Conservation (phyloP, 2,113 vertebrate genomes). For the Neodontobutis hainanensis region DNA sequence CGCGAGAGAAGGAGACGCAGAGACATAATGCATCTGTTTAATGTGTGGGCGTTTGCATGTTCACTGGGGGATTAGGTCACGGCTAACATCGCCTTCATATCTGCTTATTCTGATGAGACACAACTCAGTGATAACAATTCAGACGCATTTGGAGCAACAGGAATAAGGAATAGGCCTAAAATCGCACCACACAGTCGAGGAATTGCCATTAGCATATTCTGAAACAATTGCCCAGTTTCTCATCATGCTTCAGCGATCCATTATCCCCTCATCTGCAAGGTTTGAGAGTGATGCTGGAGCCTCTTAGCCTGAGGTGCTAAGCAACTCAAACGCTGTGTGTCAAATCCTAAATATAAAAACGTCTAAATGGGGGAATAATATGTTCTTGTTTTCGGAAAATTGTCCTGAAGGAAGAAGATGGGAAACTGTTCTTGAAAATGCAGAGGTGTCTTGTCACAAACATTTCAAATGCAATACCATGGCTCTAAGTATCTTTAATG, state of each 20-base stretch:
- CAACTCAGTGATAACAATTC: background rate
- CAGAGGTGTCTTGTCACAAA: background rate
- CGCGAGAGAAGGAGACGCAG: background rate
- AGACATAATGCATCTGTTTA: background rate
- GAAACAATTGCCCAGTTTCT: conserved; percentile 20
- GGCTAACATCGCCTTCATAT: conserved; percentile 15
- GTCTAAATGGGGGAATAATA: conserved; percentile 25
- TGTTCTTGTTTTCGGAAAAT: conserved; percentile 38
- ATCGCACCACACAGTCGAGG: conserved; percentile 10
- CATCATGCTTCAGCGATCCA: conserved; percentile 3
- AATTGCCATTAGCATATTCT: conserved; percentile 24
- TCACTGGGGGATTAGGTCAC: conserved; percentile 16
- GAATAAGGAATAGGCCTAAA: background rate
- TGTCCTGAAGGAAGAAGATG: conserved; percentile 48
- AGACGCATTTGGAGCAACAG: background rate
- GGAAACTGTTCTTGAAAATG: conserved; percentile 60
- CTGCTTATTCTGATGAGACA: conserved; percentile 10
- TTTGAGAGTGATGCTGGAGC: conserved; percentile 4
- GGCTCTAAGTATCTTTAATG: background rate
- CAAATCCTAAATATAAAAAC: conserved; percentile 39
- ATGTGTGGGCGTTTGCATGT: conserved; percentile 20
- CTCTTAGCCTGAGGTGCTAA: conserved; percentile 49
- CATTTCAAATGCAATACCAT: background rate
- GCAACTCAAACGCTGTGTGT: conserved; percentile 37
- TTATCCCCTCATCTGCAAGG: conserved; percentile 13